These are phyloP conservation scores for Laticauda laticaudata DNA, from an alignment of 2,113 vertebrate species.

Conservation along the genomic window DNA sequence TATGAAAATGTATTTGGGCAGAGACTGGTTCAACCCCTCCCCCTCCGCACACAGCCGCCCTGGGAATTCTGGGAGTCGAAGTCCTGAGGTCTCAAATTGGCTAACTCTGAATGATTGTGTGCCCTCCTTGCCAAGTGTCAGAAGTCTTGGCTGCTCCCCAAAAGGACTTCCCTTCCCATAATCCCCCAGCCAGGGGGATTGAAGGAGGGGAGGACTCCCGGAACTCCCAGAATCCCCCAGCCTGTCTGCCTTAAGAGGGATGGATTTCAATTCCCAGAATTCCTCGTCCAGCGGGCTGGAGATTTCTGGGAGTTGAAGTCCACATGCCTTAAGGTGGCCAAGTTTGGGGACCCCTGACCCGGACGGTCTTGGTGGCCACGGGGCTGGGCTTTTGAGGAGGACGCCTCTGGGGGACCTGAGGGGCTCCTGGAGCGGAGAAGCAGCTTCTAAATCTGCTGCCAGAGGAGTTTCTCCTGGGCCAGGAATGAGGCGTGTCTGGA, in stretches of 20 bases:
- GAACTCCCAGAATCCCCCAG: too few species aligned
- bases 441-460: background rate
- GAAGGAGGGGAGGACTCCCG: too few species aligned
- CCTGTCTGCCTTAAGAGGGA: background rate
- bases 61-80: too few species aligned
- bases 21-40: too few species aligned
- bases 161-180: background rate
- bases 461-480: fast-evolving
- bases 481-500: constrained; percentile 29
- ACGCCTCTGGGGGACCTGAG: background rate
- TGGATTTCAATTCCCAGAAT: background rate
- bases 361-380: background rate
- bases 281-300: background rate
- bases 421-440: background rate
- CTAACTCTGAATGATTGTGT: too few species aligned
- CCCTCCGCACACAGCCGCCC: too few species aligned
- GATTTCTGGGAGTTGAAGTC: background rate
- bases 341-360: background rate
- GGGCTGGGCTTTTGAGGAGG: background rate
- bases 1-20: too few species aligned
- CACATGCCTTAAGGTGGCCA: background rate
- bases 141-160: background rate
- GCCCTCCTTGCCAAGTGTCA: background rate
- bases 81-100: too few species aligned
- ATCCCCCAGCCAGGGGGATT: too few species aligned